Evolutionary conservation across 92 coral and sea anemone species (phyloP), one percentile per base, ranked within the genome.

Genomic region (Parazoanthus swiftii): DNA sequence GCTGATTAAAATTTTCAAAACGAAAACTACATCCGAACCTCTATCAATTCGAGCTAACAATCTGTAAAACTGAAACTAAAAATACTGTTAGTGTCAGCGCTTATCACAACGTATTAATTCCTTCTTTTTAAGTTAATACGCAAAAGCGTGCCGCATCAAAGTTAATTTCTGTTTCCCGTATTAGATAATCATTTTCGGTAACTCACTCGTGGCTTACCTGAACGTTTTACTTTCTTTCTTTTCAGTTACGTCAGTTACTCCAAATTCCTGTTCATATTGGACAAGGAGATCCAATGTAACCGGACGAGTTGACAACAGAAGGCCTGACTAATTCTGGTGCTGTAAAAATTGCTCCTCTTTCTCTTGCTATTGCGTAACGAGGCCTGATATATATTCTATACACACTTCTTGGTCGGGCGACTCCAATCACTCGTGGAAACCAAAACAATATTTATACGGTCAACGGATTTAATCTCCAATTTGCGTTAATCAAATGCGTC

Each of bases 91-190:
- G 37, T 77, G 81, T 77, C 42, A 54, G 58, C 42, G 67, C 73
- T 67, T 67, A 35, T 67, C 73, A 67, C 8, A 35, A 67, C 35
- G 18, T 67, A 23, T 67, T 5, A 9, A 35, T 35, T 8, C 35
- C 18, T 2, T 67, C 73, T 23, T 67, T 67, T 23, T 67, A 35
- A 23, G 29, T 10, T 67, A 67, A 67, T 46, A 67, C 29, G 73
- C 73, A 67, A 67, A 67, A 67, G 35, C 23, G 73, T 67, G 73
- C 18, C 73, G 73, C 73, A 67, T 67, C n/a, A 20, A 67, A 80
- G 23, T 26, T 8, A n/a, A 80, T 10, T 51, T 80, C 83, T 80
- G 83, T 80, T 80, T 80, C 11, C 83, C 51, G 78, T 23, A 8
- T 51, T 5, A 80, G 70, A 14, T 80, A 54, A 80, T 0, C 68